phyloP scores from a whole-genome alignment of 2,888 invertebrate genomes.

The Luperina nickerlii region DNA sequence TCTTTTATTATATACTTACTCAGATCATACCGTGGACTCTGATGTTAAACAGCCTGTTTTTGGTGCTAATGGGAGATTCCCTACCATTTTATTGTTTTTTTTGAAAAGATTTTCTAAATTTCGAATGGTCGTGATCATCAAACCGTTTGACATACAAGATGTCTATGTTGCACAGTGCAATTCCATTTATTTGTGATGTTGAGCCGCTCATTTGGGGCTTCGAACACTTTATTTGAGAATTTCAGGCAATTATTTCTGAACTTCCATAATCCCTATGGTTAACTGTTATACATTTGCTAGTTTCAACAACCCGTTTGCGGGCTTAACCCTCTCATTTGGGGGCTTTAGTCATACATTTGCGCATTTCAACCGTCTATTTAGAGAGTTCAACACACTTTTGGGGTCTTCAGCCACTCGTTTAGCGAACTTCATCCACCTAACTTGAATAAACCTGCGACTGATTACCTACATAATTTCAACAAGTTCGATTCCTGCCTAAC shows the following conservation, averaged over 20 bases:
- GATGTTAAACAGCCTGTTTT: no score
- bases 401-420: neutral
- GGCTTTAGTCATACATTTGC: no score
- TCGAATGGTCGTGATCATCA: neutral
- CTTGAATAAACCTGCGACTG: neutral
- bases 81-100: neutral
- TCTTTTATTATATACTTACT: slow-evolving; percentile 47
- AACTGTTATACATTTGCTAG: no score
- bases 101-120: neutral
- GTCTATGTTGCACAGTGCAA: neutral
- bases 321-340: no score
- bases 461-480: neutral
- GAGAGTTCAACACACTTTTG: neutral
- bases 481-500: neutral
- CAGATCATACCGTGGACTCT: no score
- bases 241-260: no score
- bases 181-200: no score
- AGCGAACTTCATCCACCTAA: neutral
- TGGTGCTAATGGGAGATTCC: neutral
- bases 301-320: no score
- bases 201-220: neutral
- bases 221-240: no score
- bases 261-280: no score
- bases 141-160: neutral
- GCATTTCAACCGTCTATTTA: no score